Percentiles rank a stretch among this genome's conserved stretches.
Evolutionary conservation across 1,140 invertebrate species (phyloP).

Genomic region (Drosophila fuyamai): DNA sequence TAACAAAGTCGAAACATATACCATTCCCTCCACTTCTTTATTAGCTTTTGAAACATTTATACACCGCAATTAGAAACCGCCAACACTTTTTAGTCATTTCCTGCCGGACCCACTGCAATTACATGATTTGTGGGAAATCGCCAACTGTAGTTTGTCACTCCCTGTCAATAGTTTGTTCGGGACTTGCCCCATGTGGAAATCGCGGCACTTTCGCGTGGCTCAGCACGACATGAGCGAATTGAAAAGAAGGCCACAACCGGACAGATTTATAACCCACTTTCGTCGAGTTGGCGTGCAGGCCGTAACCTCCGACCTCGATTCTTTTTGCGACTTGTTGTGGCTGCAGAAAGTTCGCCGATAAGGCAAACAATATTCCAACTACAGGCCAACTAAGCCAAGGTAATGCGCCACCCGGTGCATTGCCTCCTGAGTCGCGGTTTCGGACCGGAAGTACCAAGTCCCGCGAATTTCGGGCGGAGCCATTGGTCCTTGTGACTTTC

Average conservation of each 20-base stretch:
- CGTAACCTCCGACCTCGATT: conserved; percentile 43
- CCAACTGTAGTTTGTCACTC: conserved; percentile 29
- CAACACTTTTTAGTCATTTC: not conserved
- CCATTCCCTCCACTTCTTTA: not conserved
- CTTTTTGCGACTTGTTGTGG: conserved; percentile 60
- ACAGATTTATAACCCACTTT: conserved; percentile 44
- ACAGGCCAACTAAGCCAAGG: conserved; percentile 67
- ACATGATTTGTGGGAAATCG: conserved; percentile 19
- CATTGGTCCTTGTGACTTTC: not conserved
- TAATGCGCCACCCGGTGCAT: conserved; percentile 26
- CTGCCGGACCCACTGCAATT: conserved; percentile 5
- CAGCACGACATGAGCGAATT: conserved; percentile 19
- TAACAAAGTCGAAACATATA: not conserved
- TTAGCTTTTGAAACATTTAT: not conserved
- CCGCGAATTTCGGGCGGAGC: conserved; percentile 10
- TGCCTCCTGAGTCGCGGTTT: conserved; percentile 24
- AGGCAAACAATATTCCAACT: conserved; percentile 46
- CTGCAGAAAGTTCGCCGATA: conserved; percentile 62
- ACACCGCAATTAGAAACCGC: not conserved
- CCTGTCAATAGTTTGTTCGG: conserved; percentile 16
- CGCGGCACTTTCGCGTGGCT: conserved; percentile 1
- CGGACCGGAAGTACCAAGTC: conserved; percentile 26
- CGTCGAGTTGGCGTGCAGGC: conserved; percentile 33
- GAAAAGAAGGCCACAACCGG: conserved; percentile 25
- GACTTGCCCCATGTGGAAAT: conserved; percentile 10